Conservation (phyloP, 2,797 vertebrate genomes). For the Artibeus jamaicensis region DNA sequence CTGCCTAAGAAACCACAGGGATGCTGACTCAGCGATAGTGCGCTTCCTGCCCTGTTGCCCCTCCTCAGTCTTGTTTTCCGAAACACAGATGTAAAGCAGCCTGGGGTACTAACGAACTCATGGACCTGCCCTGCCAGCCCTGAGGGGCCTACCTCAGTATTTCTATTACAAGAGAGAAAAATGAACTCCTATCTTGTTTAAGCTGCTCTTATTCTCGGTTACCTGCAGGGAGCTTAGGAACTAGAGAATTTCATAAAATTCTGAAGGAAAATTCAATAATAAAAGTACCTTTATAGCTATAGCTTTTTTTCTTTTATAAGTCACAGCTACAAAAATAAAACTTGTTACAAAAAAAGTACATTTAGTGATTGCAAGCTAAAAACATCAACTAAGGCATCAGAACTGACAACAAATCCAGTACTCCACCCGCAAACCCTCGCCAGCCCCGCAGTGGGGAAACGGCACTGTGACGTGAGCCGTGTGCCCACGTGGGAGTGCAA, state of each 20-base stretch:
- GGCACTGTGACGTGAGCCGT: fast-evolving
- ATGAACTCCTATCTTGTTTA: not conserved
- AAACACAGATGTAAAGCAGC: not conserved
- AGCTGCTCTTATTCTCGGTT: not conserved
- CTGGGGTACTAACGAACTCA: not conserved
- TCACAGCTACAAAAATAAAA: not conserved
- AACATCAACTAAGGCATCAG: too few species aligned
- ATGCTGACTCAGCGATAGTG: not conserved
- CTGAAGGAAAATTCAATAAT: not conserved
- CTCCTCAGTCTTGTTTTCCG: not conserved
- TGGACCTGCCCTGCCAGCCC: not conserved
- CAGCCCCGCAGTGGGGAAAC: fast-evolving
- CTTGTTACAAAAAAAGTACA: not conserved
- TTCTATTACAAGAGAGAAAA: not conserved
- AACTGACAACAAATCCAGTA: not conserved
- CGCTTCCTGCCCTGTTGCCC: not conserved
- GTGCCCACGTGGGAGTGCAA: fast-evolving
- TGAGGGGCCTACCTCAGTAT: not conserved
- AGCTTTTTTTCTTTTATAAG: not conserved
- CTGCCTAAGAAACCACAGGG: not conserved
- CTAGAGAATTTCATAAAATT: not conserved
- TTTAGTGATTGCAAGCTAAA: not conserved
- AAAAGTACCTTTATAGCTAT: not conserved
- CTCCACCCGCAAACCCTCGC: not conserved
- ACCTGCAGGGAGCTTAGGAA: not conserved